Evolutionary conservation across 2,888 invertebrate species (phyloP), one percentile per base, ranked within the genome.

Genomic region (Drosophila phalerata): DNA sequence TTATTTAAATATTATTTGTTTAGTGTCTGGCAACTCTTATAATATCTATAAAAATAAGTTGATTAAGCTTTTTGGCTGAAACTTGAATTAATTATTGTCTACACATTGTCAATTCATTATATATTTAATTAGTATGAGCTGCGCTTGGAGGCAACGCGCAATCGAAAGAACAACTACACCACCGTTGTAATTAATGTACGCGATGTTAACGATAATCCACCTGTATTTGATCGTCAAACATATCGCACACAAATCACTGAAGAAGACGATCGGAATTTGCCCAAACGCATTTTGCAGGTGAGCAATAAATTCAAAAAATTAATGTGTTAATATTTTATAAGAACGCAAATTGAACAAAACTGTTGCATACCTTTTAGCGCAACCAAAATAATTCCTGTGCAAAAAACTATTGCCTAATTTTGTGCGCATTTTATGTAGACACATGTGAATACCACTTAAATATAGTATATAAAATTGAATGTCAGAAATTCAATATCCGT

Each of bases 101-200:
- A 13, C 6, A 8, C 5, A 1, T 51, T 22, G 22, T 5, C 3
- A 5, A 30, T 19, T 22, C 9, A 1, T 8, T 45, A 8, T 45
- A 8, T 6, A 13, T 17, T 40, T 2, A 4, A 94, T 11, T 10
- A 98, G 97, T 98, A 98, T 93, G 98, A 98, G 93, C 95, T 98
- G 92, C 96, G 97, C 92, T 94, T 98, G 93, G 98, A 98, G 74
- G 97, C 98, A 57, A 97, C 98, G 73, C 97, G 98, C 94, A 98
- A 98, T 94, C 95, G 98, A 92, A 98, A 98, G 93, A 98, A 98
- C 93, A 98, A 98, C 94, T 97, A 97, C 94, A 98, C 98, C 67
- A 98, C 97, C 64, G 98, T 98, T 83, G 97, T 98, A 91, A 98
- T 98, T 91, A 97, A 98, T 93, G 97, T 98, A 89, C 98, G 97